Base-by-base conservation (phyloP, 2,888 invertebrate genomes). In the Junonia oenone region DNA sequence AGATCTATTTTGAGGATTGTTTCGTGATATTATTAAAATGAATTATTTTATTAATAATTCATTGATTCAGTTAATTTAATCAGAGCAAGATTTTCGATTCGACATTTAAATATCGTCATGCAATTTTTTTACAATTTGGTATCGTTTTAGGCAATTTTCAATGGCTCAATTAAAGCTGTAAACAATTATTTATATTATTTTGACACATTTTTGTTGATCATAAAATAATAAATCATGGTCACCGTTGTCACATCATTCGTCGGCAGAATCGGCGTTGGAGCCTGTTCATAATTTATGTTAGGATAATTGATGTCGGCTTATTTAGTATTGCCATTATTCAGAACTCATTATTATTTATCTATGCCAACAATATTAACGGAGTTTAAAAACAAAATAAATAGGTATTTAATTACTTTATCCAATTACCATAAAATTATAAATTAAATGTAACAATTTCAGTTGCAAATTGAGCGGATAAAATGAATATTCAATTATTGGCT, bases 281-380 rank as follows among this genome's bases (percentile, higher is more conserved):
- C 48, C 54, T 33, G 54, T 54, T 48, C 33, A 37, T 48, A 54
- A 54, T 48, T 40, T 47, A 40, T 40, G 38, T 54, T 48, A 48
- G n/a, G 40, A 48, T 54, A 54, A n/a, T n/a, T n/a, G n/a, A n/a
- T n/a, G 13, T 27, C 31, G n/a, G n/a, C n/a, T 33, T 33, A 37
- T 52, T 27, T 37, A 52, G 19, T 37, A 46, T 52, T 45, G 45
- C 37, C 26, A 52, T 27, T 52, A 45, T 52, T 52, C 26, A 46
- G 6, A 33, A 11, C 31, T 33, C n/a, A 33, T 33, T 33, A 33
- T 33, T 33, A 33, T 33, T 33, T n/a, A 33, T 33, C n/a, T n/a
- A n/a, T n/a, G n/a, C 2, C n/a, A 22, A 22, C 22, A 22, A 33
- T 33, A 33, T n/a, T n/a, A n/a, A 33, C 31, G 1, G n/a, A 33